Evolutionary conservation across 2,113 vertebrate species (phyloP).

Genomic region (Orcinus orca): DNA sequence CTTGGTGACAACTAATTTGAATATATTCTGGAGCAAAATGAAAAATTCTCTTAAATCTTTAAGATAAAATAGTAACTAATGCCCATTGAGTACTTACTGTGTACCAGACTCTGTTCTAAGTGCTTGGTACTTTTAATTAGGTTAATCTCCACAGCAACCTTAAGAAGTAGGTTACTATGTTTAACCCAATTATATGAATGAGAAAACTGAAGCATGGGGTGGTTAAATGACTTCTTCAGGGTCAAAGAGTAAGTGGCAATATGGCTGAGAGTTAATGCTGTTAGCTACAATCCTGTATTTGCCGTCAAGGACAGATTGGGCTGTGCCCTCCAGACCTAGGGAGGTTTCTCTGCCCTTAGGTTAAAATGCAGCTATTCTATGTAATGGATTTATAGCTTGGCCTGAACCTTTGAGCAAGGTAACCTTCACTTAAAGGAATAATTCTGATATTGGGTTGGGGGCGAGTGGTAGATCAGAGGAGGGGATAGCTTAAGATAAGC

Average conservation of each 20-base stretch:
- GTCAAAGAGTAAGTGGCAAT: neutral
- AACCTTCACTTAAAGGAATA: neutral
- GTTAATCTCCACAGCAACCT: neutral
- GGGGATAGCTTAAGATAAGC: neutral
- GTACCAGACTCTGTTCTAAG: neutral
- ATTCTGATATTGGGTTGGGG: neutral
- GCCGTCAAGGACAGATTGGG: neutral
- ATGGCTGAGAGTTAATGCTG: neutral
- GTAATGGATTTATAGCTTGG: constrained; percentile 2
- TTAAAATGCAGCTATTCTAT: neutral
- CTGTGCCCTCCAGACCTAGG: neutral
- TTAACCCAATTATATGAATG: neutral
- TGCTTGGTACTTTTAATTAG: neutral
- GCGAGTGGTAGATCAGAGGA: neutral
- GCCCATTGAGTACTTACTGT: neutral
- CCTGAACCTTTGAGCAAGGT: neutral
- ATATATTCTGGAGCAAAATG: neutral
- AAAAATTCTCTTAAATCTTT: neutral
- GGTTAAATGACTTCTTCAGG: neutral
- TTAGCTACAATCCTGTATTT: neutral
- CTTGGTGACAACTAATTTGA: constrained; percentile 3
- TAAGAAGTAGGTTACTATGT: neutral
- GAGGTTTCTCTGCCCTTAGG: neutral
- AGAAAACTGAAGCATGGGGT: neutral
- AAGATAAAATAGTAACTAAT: constrained; percentile 24